These are phyloP conservation scores for Thunnus thynnus DNA, from an alignment of 2,113 vertebrate species.

Conservation along the genomic window DNA sequence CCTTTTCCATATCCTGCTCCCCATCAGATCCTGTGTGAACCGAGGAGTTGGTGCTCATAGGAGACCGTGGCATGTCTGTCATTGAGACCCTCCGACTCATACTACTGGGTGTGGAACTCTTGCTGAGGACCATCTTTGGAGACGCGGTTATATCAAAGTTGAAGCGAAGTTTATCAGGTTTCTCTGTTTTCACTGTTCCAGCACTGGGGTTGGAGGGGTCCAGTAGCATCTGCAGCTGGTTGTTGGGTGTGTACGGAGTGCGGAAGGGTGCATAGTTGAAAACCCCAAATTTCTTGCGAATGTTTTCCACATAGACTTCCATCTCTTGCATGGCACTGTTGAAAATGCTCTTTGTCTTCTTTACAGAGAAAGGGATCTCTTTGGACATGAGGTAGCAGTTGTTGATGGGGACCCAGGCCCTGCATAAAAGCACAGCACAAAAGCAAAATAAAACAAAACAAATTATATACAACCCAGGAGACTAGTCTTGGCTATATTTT, in stretches of 20 bases:
- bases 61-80: slow-evolving; percentile 96
- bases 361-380: slow-evolving; percentile 99
- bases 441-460: background rate
- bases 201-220: slow-evolving; percentile 93
- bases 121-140: slow-evolving; percentile 95
- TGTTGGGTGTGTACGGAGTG: slow-evolving; percentile 97
- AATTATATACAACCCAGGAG: background rate
- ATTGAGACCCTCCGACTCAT: slow-evolving; percentile 91
- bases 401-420: slow-evolving; percentile 99
- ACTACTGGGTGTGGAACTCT: slow-evolving; percentile 89
- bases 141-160: slow-evolving; percentile 97
- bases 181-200: slow-evolving; percentile 93
- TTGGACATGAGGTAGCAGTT: slow-evolving; percentile 99
- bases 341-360: slow-evolving; percentile 99
- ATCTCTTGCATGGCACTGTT: slow-evolving; percentile 99
- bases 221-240: slow-evolving; percentile 96
- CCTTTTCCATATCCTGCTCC: slow-evolving; percentile 93
- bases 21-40: slow-evolving; percentile 97
- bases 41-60: slow-evolving; percentile 97
- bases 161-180: slow-evolving; percentile 95
- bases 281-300: slow-evolving; percentile 95
- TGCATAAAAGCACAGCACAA: slow-evolving; percentile 67
- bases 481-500: background rate
- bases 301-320: slow-evolving; percentile 99
- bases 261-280: slow-evolving; percentile 99